Evolutionary conservation across 1,140 invertebrate genomes (phyloP), one percentile per base, ranked within the genome.

Genomic region (Scylla paramamosain): DNA sequence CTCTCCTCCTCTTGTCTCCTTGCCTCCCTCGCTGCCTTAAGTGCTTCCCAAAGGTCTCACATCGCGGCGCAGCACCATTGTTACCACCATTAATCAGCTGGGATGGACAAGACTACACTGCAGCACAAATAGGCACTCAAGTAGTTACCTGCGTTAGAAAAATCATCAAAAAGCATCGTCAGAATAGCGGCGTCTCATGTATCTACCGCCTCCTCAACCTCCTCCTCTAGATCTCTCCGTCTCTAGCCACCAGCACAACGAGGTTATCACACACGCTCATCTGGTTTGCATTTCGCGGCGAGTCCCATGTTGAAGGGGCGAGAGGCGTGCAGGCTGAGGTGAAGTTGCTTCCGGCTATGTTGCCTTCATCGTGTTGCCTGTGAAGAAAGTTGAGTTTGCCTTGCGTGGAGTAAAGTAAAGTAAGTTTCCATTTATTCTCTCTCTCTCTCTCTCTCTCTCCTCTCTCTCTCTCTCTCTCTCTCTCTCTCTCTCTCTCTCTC

Each of bases 221-320:
- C 39, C 86, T 12, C 14, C 25, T 90, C 39, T 14, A 45, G 10
- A 39, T 90, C 39, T 90, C 48, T 67, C 67, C 67, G 6, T 8
- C n/a, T 77, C n/a, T 77, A 6, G 20, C 67, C 67, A 59, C 25
- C 67, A 77, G 20, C n/a, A 77, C 12, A 77, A 77, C 6, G 16
- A n/a, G 25, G 20, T 77, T 25, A 77, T 77, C 86, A 32, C 86
- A 32, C 86, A 88, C 86, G 45, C 67, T 77, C 67, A 77, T 77
- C 67, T 77, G 67, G 67, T 77, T 77, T 77, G 67, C 67, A 77
- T 77, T 77, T 77, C 67, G 67, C 16, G 67, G n/a, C n/a, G 67
- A 77, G 67, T 77, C 67, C 8, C 67, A 20, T 77, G 67, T 12
- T 77, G 67, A n/a, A 77, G 25, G 67, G 25, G 67, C 6, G 39